These are phyloP conservation scores for Pangasius macronema DNA, from an alignment of 2,797 vertebrate genomes.

Conservation along the genomic window DNA sequence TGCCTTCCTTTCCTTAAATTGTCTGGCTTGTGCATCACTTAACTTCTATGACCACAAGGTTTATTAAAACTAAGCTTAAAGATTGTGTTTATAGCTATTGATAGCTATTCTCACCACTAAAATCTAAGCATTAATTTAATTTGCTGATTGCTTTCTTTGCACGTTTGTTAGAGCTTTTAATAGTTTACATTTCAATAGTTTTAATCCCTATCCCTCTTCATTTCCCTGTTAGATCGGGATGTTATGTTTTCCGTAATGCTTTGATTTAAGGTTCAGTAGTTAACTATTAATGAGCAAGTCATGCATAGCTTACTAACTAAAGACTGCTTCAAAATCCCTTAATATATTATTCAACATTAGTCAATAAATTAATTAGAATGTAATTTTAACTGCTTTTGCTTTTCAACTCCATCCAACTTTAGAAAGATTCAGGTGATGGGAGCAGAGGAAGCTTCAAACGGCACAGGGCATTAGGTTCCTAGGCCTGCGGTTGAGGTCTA, in stretches of 20 bases:
- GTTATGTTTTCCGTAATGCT: background rate
- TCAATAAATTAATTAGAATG: background rate
- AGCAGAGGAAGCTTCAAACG: background rate
- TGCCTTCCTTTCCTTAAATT: slow-evolving; percentile 59
- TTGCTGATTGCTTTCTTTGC: background rate
- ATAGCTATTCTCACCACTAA: background rate
- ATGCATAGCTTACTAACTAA: background rate
- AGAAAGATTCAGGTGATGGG: background rate
- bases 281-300: slow-evolving; percentile 16
- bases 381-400: background rate
- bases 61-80: slow-evolving; percentile 38
- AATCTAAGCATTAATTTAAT: slow-evolving; percentile 1
- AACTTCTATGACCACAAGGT: slow-evolving; percentile 37
- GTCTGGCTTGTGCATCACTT: slow-evolving; percentile 49
- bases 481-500: background rate
- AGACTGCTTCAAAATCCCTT: background rate
- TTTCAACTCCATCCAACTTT: background rate
- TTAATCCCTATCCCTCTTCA: background rate
- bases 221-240: background rate
- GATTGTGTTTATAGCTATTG: background rate
- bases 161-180: background rate
- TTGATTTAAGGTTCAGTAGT: slow-evolving; percentile 18
- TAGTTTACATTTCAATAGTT: slow-evolving; percentile 21
- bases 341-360: slow-evolving; percentile 13
- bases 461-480: background rate